These are phyloP conservation scores for Bombus polaris DNA, from an alignment of 1,140 invertebrate genomes.

Conservation along the genomic window DNA sequence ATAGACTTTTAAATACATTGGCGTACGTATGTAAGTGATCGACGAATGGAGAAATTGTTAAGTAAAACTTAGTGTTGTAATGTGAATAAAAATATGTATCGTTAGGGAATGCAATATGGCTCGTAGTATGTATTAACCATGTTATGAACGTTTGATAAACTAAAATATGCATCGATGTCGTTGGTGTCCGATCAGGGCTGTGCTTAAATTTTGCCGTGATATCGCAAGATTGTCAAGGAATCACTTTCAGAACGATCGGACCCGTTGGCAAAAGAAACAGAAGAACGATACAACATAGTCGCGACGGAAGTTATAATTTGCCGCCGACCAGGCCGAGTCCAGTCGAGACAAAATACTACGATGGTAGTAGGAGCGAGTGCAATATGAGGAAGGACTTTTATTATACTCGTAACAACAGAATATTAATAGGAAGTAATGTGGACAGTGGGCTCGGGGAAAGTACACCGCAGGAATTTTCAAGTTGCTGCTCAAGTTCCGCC, in stretches of 20 bases:
- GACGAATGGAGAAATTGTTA: conserved; percentile 25
- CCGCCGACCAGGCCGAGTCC: conserved; percentile 72
- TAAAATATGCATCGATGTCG: conserved; percentile 55
- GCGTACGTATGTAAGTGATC: conserved; percentile 4
- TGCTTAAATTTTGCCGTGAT: conserved; percentile 39
- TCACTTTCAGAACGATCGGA: conserved; percentile 82
- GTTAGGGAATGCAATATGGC: conserved; percentile 46
- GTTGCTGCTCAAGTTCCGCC: conserved; percentile 81
- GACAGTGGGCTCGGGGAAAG: conserved; percentile 82
- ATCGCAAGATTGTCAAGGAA: conserved; percentile 76
- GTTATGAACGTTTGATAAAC: conserved; percentile 38
- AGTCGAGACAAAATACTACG: conserved; percentile 73
- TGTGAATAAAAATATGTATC: conserved; percentile 40
- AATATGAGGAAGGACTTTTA: conserved; percentile 78
- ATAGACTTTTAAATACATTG: conserved; percentile 4
- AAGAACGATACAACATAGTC: conserved; percentile 77
- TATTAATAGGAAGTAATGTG: conserved; percentile 79
- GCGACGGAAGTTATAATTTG: conserved; percentile 79
- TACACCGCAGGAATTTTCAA: conserved; percentile 82
- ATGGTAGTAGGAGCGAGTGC: conserved; percentile 74
- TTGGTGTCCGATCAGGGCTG: conserved; percentile 38
- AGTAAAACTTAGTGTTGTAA: conserved; percentile 35
- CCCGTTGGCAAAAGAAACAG: conserved; percentile 80
- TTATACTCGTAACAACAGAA: conserved; percentile 78
- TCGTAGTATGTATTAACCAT: conserved; percentile 59